Base-by-base conservation (phyloP, 2,113 vertebrate genomes). In the Misgurnus anguillicaudatus region DNA sequence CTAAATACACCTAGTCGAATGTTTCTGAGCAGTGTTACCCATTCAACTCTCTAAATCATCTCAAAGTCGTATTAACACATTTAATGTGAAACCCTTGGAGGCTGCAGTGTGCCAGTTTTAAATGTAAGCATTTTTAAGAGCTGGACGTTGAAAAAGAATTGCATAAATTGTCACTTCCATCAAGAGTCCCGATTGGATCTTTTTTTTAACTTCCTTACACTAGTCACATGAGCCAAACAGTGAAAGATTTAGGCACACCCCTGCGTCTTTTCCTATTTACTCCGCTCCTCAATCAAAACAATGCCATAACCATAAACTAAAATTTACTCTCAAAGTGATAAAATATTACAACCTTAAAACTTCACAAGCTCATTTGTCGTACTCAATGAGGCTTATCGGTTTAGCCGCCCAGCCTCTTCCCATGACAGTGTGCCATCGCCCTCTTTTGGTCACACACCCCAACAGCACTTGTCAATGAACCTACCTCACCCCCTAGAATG, bases 351-450 rank as follows among this genome's bases (percentile, higher is more conserved):
- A 67, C 53, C 31, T 36, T 67, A 75, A 61, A 66, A 80, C 51
- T 75, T 67, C 61, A 80, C 64, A 66, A 75, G 79, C 70, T 67
- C 61, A 55, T 74, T 80, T 73, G 69, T 19, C 58, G 58, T 64
- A 13, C 14, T 41, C 39, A 64, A 75, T 64, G 63, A 68, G 53
- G 51, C 77, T 47, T 64, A 42, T 72, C 61, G 53, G 61, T 39
- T 62, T 61, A 57, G 45, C 3, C 19, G 47, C 38, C 57, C 41
- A 17, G 17, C 41, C 47, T 14, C 36, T 7, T 38, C n/a, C 38
- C 83, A 38, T 58, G 42, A 73, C n/a, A 82, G 88, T 83, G 55
- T 75, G 84, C 75, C 83, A 88, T 89, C 84, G 86, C 89, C 92
- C 84, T 85, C 92, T 91, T 60, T 71, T 86, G 92, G 72, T 64